These are phyloP conservation scores for Hydrolagus colliei DNA, from an alignment of 2,797 vertebrate genomes.

Conservation along the genomic window DNA sequence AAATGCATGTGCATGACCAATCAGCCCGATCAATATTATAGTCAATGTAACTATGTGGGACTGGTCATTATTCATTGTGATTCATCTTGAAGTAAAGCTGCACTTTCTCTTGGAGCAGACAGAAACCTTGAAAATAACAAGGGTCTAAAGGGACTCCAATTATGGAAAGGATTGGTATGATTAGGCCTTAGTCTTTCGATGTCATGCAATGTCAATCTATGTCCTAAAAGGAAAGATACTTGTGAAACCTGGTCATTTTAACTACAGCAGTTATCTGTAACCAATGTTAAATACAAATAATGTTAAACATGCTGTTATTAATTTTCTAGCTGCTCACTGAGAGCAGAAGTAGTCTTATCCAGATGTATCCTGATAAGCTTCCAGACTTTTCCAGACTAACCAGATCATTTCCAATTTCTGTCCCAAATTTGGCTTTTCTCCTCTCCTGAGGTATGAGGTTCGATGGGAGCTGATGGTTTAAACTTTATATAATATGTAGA, in stretches of 20 bases:
- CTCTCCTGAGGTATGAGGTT: too few species aligned
- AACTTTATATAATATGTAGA: too few species aligned
- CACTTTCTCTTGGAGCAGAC: conserved; percentile 1
- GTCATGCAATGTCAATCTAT: conserved; percentile 5
- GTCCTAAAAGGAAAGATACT: background rate
- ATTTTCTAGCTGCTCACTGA: too few species aligned
- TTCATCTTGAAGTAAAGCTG: conserved; percentile 26
- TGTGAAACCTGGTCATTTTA: background rate
- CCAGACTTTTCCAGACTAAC: too few species aligned
- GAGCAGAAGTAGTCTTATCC: too few species aligned
- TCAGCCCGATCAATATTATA: conserved; percentile 18
- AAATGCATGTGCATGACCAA: conserved; percentile 14
- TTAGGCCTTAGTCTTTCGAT: conserved; percentile 25
- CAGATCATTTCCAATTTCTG: too few species aligned
- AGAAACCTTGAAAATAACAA: conserved; percentile 28
- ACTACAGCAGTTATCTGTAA: too few species aligned
- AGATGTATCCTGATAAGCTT: too few species aligned
- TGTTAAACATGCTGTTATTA: too few species aligned
- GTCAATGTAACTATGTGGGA: conserved; percentile 22
- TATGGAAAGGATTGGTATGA: conserved; percentile 8
- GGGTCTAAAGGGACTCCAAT: conserved; percentile 7
- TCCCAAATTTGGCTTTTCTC: too few species aligned
- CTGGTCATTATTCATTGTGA: conserved; percentile 26
- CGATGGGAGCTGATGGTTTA: too few species aligned
- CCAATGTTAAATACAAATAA: too few species aligned